Evolutionary conservation across 1,140 invertebrate genomes (phyloP).

Genomic region (Ips nitidus): DNA sequence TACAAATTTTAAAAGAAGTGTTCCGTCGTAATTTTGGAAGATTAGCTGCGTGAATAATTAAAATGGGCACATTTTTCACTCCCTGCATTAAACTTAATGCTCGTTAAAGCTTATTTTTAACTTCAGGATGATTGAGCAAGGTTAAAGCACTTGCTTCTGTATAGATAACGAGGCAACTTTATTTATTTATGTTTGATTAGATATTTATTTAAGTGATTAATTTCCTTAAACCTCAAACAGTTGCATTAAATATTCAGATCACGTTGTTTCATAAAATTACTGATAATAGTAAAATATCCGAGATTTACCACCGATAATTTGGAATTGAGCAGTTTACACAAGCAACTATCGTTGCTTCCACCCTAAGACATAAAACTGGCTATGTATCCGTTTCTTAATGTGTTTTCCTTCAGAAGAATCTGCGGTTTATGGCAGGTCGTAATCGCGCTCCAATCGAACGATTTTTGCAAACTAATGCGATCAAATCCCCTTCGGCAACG

Average conservation of each 20-base stretch:
- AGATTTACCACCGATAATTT: background rate
- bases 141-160: background rate
- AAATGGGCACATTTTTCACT: conserved; percentile 16
- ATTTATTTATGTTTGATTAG: background rate
- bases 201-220: background rate
- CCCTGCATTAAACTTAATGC: background rate
- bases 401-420: conserved; percentile 18
- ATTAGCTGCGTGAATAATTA: conserved; percentile 18
- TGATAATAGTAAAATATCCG: background rate
- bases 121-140: background rate
- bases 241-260: background rate
- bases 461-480: conserved; percentile 31
- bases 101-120: background rate
- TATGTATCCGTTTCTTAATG: conserved; percentile 13
- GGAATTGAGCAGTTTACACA: conserved; percentile 4
- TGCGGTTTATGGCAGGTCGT: conserved; percentile 29
- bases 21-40: conserved; percentile 16
- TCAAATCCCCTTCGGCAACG: conserved; percentile 21
- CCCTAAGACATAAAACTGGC: conserved; percentile 1
- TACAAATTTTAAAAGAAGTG: conserved; percentile 21
- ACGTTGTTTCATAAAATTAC: background rate
- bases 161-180: background rate
- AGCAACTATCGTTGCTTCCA: background rate
- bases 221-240: background rate
- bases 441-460: conserved; percentile 25